Base-by-base conservation (phyloP, 2,113 vertebrate species). In the Bostrychus sinensis region DNA sequence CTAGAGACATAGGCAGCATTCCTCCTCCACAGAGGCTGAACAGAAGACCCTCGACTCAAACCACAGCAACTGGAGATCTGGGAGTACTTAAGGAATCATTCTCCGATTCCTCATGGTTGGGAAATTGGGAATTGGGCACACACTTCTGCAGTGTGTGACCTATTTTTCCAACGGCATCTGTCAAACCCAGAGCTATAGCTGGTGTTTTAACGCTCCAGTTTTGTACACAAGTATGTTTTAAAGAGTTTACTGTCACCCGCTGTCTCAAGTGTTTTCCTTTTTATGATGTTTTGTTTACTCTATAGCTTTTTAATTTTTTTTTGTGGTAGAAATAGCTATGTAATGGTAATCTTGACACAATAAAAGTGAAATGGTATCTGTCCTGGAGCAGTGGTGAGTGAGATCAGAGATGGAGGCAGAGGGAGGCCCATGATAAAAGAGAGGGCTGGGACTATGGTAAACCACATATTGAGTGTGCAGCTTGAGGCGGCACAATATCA, bases 361-460 rank as follows among this genome's bases (percentile, higher is more conserved):
- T 22, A 23, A 61, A 66, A 51, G 76, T 14, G 26, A 57, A 72
- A 71, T 61, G 19, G 55, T 58, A 12, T 83, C 53, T 80, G 55
- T 70, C 71, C 51, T 19, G 10, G 66, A 75, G 72, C 62, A 70
- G 50, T 81, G 56, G 70, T 73, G 25, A 28, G 14, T 75, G 57
- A 85, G 72, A 46, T 51, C 42, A n/a, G 76, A 64, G 63, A 42
- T 60, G 23, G 50, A 59, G 62, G 58, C 17, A 34, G 62, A 72
- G 82, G 60, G 69, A 77, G 77, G 71, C 73, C 72, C 62, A 46
- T 43, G 76, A 77, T 81, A 59, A 78, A 87, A 81, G 42, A 72
- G 80, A 68, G 70, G 81, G 75, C 51, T 42, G 84, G 87, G 82
- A 86, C 74, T 38, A 75, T 82, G 89, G 90, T 91, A 90, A 89